These are phyloP conservation scores for Piprites chloris DNA, from an alignment of 2,113 vertebrate genomes.

Conservation along the genomic window DNA sequence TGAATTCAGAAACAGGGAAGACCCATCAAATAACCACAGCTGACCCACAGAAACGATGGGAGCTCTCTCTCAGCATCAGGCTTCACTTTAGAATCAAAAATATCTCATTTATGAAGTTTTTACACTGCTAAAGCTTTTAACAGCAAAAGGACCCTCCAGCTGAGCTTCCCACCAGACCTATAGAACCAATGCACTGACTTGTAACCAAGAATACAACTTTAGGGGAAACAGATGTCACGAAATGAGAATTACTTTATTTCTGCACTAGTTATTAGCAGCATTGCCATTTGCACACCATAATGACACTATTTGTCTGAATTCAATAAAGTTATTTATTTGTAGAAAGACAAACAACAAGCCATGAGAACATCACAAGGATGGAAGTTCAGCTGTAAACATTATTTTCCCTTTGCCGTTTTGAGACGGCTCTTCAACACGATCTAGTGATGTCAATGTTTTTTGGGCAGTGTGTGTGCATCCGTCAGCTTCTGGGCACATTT, in stretches of 20 bases:
- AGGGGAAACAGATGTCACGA: background rate
- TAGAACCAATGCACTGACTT: background rate
- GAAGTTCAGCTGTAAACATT: background rate
- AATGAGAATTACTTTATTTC: background rate
- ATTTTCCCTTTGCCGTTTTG: background rate
- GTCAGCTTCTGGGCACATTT: background rate
- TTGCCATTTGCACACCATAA: background rate
- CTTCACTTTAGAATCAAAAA: background rate
- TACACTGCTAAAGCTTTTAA: background rate
- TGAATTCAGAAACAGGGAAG: background rate
- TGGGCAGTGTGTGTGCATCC: accelerated
- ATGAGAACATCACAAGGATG: background rate
- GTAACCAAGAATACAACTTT: background rate
- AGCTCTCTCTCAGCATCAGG: background rate
- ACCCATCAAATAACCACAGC: background rate
- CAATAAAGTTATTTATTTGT: background rate
- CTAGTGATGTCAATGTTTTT: background rate
- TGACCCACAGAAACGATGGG: background rate
- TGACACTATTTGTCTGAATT: background rate
- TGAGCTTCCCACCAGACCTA: background rate
- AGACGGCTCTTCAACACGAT: background rate
- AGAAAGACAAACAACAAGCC: background rate
- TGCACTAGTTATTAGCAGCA: background rate
- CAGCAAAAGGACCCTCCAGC: background rate
- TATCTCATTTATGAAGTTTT: background rate